phyloP scores from a whole-genome alignment of 2,797 vertebrate species.

The Scolopax rusticola region DNA sequence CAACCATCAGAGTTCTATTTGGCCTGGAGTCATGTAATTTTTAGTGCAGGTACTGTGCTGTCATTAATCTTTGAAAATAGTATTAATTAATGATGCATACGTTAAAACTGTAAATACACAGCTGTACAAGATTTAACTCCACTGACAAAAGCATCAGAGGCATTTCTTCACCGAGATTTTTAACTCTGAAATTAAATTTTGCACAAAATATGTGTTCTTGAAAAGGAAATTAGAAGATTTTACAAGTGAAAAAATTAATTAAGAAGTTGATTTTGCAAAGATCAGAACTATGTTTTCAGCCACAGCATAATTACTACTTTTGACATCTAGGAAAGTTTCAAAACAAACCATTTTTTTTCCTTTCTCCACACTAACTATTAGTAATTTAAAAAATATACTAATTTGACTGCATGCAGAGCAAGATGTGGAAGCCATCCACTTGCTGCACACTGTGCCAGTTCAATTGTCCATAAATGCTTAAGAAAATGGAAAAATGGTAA shows the following conservation, averaged over 20 bases:
- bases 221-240: not conserved
- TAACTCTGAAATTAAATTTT: not conserved
- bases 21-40: not conserved
- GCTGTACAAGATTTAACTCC: not conserved
- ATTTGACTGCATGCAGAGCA: not conserved
- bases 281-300: not conserved
- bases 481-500: conserved; percentile 40
- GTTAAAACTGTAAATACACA: not conserved
- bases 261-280: not conserved
- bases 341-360: not conserved
- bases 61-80: not conserved
- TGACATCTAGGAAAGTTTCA: not conserved
- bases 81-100: not conserved
- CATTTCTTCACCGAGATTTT: not conserved
- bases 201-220: not conserved
- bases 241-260: not conserved
- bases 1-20: not conserved
- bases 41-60: not conserved
- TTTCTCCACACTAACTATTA: not conserved
- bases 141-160: not conserved
- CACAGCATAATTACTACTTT: not conserved
- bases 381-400: not conserved
- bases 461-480: conserved; percentile 30
- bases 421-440: conserved; percentile 1
- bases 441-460: conserved; percentile 12